Percentiles rank a stretch among this genome's conserved stretches.
Conservation (phyloP, 2,888 invertebrate genomes). For the Pristionchus entomophagus region DNA sequence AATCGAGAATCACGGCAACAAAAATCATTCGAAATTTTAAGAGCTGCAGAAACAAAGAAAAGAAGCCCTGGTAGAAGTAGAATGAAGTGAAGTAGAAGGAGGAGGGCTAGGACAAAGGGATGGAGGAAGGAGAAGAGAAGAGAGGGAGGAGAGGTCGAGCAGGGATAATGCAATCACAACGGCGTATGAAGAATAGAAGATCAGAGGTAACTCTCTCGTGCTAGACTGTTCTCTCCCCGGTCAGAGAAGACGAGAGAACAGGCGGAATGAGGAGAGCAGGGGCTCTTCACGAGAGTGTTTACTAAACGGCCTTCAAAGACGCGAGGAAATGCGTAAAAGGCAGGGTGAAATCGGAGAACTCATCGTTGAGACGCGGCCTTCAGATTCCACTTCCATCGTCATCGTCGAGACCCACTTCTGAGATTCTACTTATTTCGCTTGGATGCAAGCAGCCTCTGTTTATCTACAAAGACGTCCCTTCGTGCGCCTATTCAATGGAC, state of each 20-base stretch:
- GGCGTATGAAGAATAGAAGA: constrained; percentile 1
- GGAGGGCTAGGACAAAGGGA: background rate
- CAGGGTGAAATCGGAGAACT: background rate
- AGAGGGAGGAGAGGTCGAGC: background rate
- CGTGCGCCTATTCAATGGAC: background rate
- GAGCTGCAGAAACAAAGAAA: background rate
- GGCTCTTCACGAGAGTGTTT: background rate
- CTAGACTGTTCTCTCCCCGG: background rate
- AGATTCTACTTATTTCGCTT: background rate
- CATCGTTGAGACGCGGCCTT: background rate
- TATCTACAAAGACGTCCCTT: background rate
- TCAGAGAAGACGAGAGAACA: background rate
- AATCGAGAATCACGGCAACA: background rate
- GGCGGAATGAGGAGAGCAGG: background rate
- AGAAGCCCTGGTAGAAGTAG: background rate
- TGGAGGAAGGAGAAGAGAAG: constrained; percentile 12
- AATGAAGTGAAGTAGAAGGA: constrained; percentile 24
- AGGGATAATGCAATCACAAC: constrained; percentile 33
- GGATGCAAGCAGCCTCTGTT: background rate
- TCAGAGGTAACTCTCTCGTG: background rate
- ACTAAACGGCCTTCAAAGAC: background rate
- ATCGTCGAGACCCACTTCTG: background rate
- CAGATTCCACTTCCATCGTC: background rate
- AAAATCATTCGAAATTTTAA: background rate
- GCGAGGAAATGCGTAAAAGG: background rate